Percentiles rank a stretch among this genome's conserved stretches.
phyloP scores from a whole-genome alignment of 2,113 vertebrate species.

The Saguinus imperator region DNA sequence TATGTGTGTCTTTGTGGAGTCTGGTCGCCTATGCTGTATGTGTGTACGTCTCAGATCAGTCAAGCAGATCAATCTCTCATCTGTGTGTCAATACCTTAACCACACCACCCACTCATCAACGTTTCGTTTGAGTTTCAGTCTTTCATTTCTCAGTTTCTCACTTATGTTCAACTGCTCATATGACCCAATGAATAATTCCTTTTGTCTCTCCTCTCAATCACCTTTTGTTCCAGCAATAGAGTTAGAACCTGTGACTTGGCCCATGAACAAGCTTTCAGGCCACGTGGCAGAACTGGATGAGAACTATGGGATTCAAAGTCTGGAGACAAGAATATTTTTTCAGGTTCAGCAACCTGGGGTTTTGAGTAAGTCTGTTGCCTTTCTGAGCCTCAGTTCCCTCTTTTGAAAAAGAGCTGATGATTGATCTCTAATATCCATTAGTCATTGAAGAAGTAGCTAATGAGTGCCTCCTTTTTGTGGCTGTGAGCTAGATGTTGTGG shows the following conservation, averaged over 20 bases:
- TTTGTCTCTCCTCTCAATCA: conserved; percentile 70
- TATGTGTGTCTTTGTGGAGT: not conserved
- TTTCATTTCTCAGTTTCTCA: conserved; percentile 66
- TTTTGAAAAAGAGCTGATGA: not conserved
- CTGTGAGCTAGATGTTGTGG: not conserved
- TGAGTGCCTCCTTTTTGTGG: not conserved
- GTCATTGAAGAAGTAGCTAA: not conserved
- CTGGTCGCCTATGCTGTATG: not conserved
- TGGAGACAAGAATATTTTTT: not conserved
- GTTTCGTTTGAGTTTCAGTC: conserved; percentile 40
- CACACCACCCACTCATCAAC: conserved; percentile 7
- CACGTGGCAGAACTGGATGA: not conserved
- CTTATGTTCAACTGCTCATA: not conserved
- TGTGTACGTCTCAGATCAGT: not conserved
- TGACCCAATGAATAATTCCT: conserved; percentile 57
- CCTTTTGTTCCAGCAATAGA: conserved; percentile 62
- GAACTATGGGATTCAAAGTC: not conserved
- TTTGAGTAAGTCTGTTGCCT: not conserved
- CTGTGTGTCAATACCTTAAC: not conserved
- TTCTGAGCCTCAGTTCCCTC: conserved; percentile 34
- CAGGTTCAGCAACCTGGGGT: conserved; percentile 9
- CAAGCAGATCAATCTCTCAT: conserved; percentile 10
- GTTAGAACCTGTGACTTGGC: conserved; percentile 36
- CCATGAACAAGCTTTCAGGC: not conserved
- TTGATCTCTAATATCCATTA: not conserved